Conservation (phyloP, 2,797 vertebrate genomes). For the Leptoclinus maculatus region DNA sequence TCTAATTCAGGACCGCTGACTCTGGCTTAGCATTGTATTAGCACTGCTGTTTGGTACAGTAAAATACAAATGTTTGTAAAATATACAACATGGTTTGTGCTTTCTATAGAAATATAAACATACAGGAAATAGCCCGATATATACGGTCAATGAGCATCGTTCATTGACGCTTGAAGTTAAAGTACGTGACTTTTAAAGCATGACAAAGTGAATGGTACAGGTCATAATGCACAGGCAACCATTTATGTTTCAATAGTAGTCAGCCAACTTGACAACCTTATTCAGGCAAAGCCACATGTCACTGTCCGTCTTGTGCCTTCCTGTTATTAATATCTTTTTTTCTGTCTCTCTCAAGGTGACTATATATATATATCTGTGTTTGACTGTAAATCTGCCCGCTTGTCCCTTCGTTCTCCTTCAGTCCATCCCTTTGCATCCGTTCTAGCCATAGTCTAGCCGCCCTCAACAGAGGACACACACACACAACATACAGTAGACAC, state of each 20-base stretch:
- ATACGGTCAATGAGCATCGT: constrained; percentile 14
- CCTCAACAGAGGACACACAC: constrained; percentile 13
- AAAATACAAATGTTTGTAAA: constrained; percentile 37
- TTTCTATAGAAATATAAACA: neutral
- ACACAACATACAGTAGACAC: constrained; percentile 56
- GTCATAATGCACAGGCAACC: constrained; percentile 10
- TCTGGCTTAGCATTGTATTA: neutral
- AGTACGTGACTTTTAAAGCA: constrained; percentile 9
- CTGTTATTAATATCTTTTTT: constrained; percentile 5
- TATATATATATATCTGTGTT: constrained; percentile 25
- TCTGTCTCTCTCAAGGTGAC: constrained; percentile 19
- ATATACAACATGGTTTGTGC: constrained; percentile 23
- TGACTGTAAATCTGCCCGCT: constrained; percentile 32
- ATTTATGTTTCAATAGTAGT: constrained; percentile 20
- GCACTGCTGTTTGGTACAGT: neutral
- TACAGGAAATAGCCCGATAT: neutral
- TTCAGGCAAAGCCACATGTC: constrained; percentile 30
- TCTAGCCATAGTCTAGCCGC: constrained; percentile 20
- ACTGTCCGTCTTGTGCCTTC: constrained; percentile 13
- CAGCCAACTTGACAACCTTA: constrained; percentile 30
- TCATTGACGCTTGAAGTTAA: neutral
- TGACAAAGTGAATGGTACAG: neutral
- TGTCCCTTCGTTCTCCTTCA: constrained; percentile 42
- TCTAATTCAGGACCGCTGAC: neutral
- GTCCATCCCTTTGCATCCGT: constrained; percentile 2